A percentile compares a stretch with the other conserved stretches of the same genome.
Evolutionary conservation across 2,113 vertebrate genomes (phyloP).

Genomic region (Taurulus bubalis): DNA sequence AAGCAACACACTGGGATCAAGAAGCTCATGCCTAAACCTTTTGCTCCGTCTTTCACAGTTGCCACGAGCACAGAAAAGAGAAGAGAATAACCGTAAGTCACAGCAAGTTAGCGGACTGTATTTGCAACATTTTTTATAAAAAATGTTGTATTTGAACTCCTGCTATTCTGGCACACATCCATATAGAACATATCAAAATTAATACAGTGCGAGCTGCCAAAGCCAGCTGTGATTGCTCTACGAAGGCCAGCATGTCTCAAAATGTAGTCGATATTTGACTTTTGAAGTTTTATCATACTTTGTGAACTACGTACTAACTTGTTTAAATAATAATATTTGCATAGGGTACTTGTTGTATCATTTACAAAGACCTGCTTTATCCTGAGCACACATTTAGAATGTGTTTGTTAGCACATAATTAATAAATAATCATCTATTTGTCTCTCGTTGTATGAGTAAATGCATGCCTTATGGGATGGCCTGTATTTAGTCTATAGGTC

Average conservation of each 20-base stretch:
- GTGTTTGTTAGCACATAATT: conserved; percentile 1
- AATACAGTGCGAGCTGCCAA: not conserved
- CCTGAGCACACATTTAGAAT: not conserved
- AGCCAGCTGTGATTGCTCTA: not conserved
- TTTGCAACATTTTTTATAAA: no score
- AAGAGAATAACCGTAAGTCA: not conserved
- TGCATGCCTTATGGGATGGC: not conserved
- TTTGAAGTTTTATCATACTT: not conserved
- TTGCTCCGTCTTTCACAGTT: not conserved
- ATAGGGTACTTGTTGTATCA: not conserved
- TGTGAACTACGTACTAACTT: not conserved
- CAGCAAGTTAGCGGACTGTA: not conserved
- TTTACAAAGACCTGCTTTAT: not conserved
- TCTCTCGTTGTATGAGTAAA: not conserved
- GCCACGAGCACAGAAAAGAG: not conserved
- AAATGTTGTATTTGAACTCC: no score
- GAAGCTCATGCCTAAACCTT: not conserved
- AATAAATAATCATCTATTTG: conserved; percentile 3
- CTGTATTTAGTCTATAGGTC: not conserved
- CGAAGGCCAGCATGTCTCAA: not conserved
- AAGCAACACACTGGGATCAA: not conserved
- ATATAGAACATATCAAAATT: not conserved
- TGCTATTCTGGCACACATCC: not conserved
- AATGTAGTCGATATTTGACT: not conserved
- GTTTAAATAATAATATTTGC: not conserved